Conservation (phyloP, 2,113 vertebrate genomes). For the Oreochromis tanganicae region DNA sequence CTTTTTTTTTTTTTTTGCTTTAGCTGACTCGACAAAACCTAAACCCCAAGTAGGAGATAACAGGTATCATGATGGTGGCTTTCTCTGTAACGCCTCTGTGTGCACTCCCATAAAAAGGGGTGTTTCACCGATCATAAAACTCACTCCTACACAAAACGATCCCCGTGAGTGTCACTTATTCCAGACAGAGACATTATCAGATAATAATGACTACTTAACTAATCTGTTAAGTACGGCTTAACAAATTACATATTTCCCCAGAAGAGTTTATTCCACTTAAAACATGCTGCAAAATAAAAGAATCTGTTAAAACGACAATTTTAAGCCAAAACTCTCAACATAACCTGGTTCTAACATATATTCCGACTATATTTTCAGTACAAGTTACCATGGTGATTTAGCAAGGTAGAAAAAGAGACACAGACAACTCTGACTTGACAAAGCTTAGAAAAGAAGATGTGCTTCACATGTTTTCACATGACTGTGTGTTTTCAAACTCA, state of each 20-base stretch:
- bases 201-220: not conserved
- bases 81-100: not conserved
- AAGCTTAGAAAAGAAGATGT: not conserved
- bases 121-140: not conserved
- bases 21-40: not conserved
- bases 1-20: not conserved
- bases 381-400: not conserved
- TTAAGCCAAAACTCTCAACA: not conserved
- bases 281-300: not conserved
- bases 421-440: not conserved
- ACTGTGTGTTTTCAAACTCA: not conserved
- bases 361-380: not conserved
- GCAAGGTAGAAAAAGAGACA: not conserved
- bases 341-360: not conserved
- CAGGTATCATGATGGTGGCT: not conserved
- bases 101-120: not conserved
- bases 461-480: not conserved
- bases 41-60: not conserved
- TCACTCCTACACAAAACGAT: not conserved
- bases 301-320: not conserved
- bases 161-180: not conserved
- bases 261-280: not conserved
- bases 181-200: not conserved
- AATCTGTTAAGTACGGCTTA: not conserved
- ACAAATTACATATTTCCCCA: not conserved